Base-by-base conservation (phyloP, 2,113 vertebrate genomes). In the Phycodurus eques region DNA sequence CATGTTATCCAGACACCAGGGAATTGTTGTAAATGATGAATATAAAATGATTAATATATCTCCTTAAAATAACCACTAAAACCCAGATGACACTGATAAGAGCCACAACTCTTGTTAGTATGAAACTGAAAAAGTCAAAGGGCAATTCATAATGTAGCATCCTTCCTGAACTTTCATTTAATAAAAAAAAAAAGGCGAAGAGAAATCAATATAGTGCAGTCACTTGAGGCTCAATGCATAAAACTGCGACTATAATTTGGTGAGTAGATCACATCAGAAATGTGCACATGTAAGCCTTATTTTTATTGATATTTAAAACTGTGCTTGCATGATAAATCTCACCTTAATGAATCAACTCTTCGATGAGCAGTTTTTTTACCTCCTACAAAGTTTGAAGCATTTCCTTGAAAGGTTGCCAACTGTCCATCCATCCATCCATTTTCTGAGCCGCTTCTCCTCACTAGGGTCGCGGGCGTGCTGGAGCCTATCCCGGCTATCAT, bases 61-160 rank as follows among this genome's bases (percentile, higher is more conserved):
- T 39, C 4, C 35, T 39, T 6, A 39, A 39, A 6, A 39, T 39
- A 39, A 39, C 4, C 35, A 39, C 35, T 39, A 39, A 51, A 51
- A 51, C 49, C 3, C 1, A 51, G 14, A 8, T 12, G 49, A 51
- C 13, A 15, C 3, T 51, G 35, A 39, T 31, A 20, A 59, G n/a
- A 59, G 2, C 56, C 6, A 12, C n/a, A 60, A 60, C 15, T 53
- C 51, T 27, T 31, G 27, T 60, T 31, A 27, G 22, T 33, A 31
- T 31, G 27, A 60, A 53, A 15, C 51, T 20, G 51, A 19, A 15
- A 6, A 6, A 2, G 51, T 20, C 8, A 19, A 53, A 53, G 35
- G 3, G 35, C 35, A 59, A 59, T 8, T 83, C 76, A 86, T 77
- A 79, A 89, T 78, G 77, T 35, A 81, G 63, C 68, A 79, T 68